A percentile compares a stretch with the other conserved stretches of the same genome.
phyloP scores from a whole-genome alignment of 2,797 vertebrate genomes.

The Allenopithecus nigroviridis region DNA sequence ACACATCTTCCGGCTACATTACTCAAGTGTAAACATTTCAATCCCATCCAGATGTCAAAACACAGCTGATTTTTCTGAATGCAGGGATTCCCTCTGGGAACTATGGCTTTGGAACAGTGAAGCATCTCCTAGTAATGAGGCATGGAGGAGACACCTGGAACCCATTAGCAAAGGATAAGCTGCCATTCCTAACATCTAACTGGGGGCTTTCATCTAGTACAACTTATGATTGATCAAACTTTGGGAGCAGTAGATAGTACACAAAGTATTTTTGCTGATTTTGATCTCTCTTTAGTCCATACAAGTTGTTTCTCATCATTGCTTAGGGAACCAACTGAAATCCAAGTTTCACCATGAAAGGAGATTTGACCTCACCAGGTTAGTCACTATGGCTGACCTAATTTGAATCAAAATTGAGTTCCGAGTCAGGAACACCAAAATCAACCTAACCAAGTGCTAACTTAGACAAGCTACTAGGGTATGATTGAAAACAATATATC shows the following conservation, averaged over 20 bases:
- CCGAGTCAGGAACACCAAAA: not conserved
- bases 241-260: not conserved
- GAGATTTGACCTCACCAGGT: not conserved
- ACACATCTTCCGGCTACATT: not conserved
- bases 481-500: not conserved
- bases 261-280: not conserved
- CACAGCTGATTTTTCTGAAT: not conserved
- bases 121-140: slow-evolving; percentile 13
- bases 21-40: slow-evolving; percentile 8
- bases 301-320: not conserved
- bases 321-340: not conserved
- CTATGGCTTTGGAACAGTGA: not conserved
- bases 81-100: not conserved
- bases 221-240: not conserved
- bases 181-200: not conserved
- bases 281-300: not conserved
- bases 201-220: not conserved
- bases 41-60: not conserved
- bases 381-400: not conserved
- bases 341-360: not conserved
- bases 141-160: not conserved
- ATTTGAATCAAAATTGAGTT: not conserved
- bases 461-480: not conserved
- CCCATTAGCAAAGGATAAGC: not conserved
- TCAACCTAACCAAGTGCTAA: not conserved